Conservation (phyloP, 2,797 vertebrate genomes). For the Liasis olivaceus region DNA sequence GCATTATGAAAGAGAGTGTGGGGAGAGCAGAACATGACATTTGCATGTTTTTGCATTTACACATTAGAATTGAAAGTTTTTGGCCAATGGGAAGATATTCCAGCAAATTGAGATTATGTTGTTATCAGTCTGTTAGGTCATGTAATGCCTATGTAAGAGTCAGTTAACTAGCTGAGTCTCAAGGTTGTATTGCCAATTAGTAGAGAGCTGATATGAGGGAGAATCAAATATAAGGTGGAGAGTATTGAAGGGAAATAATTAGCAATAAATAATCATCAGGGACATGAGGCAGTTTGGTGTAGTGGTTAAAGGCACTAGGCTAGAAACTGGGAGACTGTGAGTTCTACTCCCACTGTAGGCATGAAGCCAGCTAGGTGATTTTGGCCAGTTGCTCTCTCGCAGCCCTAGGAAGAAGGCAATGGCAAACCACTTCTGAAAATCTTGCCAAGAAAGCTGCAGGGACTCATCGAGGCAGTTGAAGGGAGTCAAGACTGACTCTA, state of each 20-base stretch:
- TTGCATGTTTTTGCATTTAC: not conserved
- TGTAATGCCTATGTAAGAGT: not conserved
- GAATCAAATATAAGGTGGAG: not conserved
- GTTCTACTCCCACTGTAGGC: not conserved
- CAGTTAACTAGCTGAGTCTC: not conserved
- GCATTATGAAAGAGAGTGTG: not conserved
- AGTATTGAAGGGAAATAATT: not conserved
- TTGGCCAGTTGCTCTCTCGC: not conserved
- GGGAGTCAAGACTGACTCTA: not conserved
- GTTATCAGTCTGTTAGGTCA: not conserved
- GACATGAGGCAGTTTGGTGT: not conserved
- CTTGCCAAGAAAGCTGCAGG: not conserved
- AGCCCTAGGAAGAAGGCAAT: not conserved
- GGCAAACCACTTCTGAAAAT: not conserved
- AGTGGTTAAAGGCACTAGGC: not conserved
- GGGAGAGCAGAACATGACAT: not conserved
- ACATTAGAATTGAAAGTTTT: not conserved
- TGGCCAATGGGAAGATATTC: not conserved
- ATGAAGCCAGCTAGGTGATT: not conserved
- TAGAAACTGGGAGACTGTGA: not conserved
- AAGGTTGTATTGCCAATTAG: not conserved
- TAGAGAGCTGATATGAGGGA: not conserved
- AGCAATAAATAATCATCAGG: not conserved
- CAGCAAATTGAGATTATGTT: not conserved
- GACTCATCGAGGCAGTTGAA: not conserved